Evolutionary conservation across 2,113 vertebrate genomes (phyloP).

Genomic region (Cavia aperea): DNA sequence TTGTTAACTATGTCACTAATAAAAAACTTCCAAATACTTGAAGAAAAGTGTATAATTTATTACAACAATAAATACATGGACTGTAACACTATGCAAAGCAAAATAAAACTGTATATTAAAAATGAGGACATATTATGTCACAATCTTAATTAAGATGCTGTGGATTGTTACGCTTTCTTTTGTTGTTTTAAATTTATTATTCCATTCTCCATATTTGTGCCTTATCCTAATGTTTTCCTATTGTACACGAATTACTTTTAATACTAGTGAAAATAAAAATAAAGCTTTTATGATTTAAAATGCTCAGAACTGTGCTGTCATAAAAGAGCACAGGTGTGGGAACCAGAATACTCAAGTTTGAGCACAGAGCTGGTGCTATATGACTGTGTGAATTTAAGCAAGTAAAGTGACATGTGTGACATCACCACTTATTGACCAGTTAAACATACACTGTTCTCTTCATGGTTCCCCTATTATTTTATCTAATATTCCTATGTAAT

Average conservation of each 20-base stretch:
- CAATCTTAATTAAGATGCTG: constrained; percentile 15
- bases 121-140: neutral
- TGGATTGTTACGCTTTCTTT: neutral
- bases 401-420: neutral
- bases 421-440: neutral
- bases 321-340: neutral
- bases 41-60: neutral
- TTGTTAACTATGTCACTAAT: neutral
- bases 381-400: neutral
- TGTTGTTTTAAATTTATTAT: neutral
- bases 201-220: neutral
- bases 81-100: neutral
- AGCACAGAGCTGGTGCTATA: neutral
- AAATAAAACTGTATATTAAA: neutral
- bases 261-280: neutral
- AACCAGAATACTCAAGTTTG: neutral
- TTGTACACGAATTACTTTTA: neutral
- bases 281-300: neutral
- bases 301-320: neutral
- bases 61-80: neutral
- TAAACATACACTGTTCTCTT: neutral
- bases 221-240: neutral
- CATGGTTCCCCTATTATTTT: neutral
- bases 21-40: neutral
- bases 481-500: neutral